Conservation (phyloP, 2,888 invertebrate species). For the Patella caerulea region DNA sequence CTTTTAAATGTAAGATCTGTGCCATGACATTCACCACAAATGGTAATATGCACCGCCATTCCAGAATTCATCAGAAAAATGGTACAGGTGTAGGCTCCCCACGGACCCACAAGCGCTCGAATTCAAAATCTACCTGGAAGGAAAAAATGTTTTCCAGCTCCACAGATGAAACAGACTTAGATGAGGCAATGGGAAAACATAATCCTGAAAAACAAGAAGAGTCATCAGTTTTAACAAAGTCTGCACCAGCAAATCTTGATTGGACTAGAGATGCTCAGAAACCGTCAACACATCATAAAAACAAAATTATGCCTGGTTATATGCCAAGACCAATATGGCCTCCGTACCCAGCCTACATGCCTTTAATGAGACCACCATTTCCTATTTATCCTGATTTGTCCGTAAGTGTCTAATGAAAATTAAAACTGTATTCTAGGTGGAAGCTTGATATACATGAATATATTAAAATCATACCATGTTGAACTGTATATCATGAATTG, state of each 20-base stretch:
- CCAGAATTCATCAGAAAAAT: slow-evolving; percentile 79
- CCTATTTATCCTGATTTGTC: slow-evolving; percentile 5
- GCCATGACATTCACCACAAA: slow-evolving; percentile 87
- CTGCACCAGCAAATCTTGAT: neutral
- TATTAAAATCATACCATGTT: too few relatives aligned
- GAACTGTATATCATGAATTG: too few relatives aligned
- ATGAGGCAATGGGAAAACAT: neutral
- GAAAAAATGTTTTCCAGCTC: neutral
- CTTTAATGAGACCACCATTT: slow-evolving; percentile 3
- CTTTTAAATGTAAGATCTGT: slow-evolving; percentile 85
- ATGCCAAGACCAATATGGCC: slow-evolving; percentile 3
- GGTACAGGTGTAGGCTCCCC: slow-evolving; percentile 29
- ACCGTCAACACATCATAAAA: neutral
- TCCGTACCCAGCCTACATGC: neutral
- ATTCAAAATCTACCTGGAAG: neutral
- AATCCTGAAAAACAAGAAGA: neutral
- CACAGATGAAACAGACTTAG: neutral
- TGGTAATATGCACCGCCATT: slow-evolving; percentile 88
- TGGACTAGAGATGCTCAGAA: neutral
- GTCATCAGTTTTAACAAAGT: neutral
- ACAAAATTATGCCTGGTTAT: neutral
- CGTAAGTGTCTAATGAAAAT: neutral
- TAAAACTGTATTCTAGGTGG: too few relatives aligned
- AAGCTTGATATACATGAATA: too few relatives aligned
- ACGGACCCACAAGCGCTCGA: neutral